phyloP scores from a whole-genome alignment of 2,888 invertebrate genomes.

The Panopea generosa region DNA sequence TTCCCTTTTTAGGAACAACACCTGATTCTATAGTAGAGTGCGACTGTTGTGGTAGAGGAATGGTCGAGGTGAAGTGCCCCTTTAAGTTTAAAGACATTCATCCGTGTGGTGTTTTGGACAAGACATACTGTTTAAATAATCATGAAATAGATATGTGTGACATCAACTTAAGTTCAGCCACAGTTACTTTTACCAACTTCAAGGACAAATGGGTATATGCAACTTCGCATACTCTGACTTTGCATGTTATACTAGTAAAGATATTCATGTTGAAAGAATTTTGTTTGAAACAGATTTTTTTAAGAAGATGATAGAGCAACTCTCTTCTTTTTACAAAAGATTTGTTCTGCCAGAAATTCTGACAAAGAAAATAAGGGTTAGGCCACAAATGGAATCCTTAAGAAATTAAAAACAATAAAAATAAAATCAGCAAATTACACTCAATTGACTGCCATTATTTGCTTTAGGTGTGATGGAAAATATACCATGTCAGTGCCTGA shows the following conservation, averaged over 20 bases:
- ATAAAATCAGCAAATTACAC: too few relatives aligned
- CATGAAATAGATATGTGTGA: not conserved
- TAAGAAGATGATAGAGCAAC: not conserved
- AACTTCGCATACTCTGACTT: slow-evolving; percentile 33
- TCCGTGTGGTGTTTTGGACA: slow-evolving; percentile 4
- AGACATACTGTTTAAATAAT: slow-evolving; percentile 16
- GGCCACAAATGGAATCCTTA: too few relatives aligned
- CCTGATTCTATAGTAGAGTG: slow-evolving; percentile 39
- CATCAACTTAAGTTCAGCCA: slow-evolving; percentile 2
- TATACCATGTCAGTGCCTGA: too few relatives aligned
- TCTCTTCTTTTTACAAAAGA: not conserved
- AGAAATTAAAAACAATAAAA: too few relatives aligned
- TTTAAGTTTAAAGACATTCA: slow-evolving; percentile 15
- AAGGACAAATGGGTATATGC: slow-evolving; percentile 36
- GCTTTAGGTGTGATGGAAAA: too few relatives aligned
- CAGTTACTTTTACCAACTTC: slow-evolving; percentile 31
- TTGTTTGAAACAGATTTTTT: slow-evolving; percentile 10
- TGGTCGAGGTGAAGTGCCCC: slow-evolving; percentile 29
- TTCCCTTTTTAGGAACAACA: slow-evolving; percentile 33
- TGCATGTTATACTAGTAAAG: slow-evolving; percentile 19
- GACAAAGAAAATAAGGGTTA: not conserved
- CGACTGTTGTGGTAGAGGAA: slow-evolving; percentile 41
- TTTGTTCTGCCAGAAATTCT: slow-evolving; percentile 2
- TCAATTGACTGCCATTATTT: too few relatives aligned
- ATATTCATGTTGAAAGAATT: slow-evolving; percentile 28